Evolutionary conservation across 2,888 invertebrate genomes (phyloP).

Genomic region (Zele albiditarsus): DNA sequence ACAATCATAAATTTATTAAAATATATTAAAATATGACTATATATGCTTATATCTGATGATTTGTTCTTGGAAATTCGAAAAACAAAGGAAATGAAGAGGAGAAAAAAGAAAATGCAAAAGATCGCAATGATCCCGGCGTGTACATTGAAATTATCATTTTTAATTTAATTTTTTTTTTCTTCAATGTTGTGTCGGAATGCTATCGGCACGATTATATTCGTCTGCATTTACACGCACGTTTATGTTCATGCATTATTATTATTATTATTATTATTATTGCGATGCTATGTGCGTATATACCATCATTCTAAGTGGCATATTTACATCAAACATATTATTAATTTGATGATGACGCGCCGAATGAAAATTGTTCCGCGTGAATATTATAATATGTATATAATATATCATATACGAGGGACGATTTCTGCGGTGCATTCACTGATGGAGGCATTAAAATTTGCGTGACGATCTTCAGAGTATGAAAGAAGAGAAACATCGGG

Average conservation of each 20-base stretch:
- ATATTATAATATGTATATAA: slow-evolving; percentile 6
- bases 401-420: not conserved
- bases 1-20: too few relatives aligned
- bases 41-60: too few relatives aligned
- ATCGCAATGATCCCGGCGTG: not conserved
- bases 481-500: too few relatives aligned
- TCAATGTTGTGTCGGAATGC: too few relatives aligned
- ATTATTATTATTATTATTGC: not conserved
- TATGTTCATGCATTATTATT: not conserved
- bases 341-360: slow-evolving; percentile 2
- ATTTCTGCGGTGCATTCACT: not conserved
- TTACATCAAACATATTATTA: slow-evolving; percentile 9
- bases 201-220: too few relatives aligned
- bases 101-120: not conserved
- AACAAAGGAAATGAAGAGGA: too few relatives aligned
- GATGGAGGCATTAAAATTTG: slow-evolving; percentile 14
- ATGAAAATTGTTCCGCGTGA: not conserved
- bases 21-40: too few relatives aligned
- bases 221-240: too few relatives aligned
- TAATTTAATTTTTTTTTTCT: not conserved
- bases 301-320: not conserved
- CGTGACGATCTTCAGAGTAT: too few relatives aligned
- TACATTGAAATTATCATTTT: not conserved
- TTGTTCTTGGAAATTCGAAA: too few relatives aligned
- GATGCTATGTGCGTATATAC: not conserved